These are phyloP conservation scores for Pterostichus niger DNA, from an alignment of 2,888 invertebrate species.

Conservation along the genomic window DNA sequence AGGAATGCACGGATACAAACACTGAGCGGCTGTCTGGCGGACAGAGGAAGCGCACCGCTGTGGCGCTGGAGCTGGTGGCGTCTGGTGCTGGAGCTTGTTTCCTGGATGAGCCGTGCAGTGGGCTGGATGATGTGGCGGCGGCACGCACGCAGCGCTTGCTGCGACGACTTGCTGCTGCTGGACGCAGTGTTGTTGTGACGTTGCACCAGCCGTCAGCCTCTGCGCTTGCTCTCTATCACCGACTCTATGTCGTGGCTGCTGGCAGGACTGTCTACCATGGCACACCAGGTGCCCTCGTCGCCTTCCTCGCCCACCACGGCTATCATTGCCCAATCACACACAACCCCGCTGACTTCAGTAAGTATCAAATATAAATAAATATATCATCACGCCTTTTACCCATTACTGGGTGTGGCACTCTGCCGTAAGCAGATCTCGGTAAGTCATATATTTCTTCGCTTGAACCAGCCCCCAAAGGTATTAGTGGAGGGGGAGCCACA, in stretches of 20 bases:
- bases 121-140: constrained; percentile 84
- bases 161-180: constrained; percentile 81
- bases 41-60: constrained; percentile 88
- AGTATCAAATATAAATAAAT: no score
- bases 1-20: constrained; percentile 67
- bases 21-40: constrained; percentile 86
- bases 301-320: constrained; percentile 86
- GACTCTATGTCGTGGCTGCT: constrained; percentile 77
- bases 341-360: constrained; percentile 85
- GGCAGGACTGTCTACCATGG: constrained; percentile 87
- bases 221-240: constrained; percentile 82
- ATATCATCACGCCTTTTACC: no score
- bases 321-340: constrained; percentile 83
- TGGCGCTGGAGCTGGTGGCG: constrained; percentile 90
- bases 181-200: constrained; percentile 84
- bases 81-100: constrained; percentile 89
- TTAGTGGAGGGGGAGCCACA: no score
- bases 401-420: no score
- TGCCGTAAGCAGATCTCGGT: no score
- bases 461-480: no score
- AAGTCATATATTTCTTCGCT: no score
- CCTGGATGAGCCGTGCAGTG: constrained; percentile 90
- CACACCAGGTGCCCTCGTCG: constrained; percentile 84
- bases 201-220: constrained; percentile 86
- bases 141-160: constrained; percentile 81